phyloP scores from a whole-genome alignment of 2,888 invertebrate species.

The Myopa tessellatipennis region DNA sequence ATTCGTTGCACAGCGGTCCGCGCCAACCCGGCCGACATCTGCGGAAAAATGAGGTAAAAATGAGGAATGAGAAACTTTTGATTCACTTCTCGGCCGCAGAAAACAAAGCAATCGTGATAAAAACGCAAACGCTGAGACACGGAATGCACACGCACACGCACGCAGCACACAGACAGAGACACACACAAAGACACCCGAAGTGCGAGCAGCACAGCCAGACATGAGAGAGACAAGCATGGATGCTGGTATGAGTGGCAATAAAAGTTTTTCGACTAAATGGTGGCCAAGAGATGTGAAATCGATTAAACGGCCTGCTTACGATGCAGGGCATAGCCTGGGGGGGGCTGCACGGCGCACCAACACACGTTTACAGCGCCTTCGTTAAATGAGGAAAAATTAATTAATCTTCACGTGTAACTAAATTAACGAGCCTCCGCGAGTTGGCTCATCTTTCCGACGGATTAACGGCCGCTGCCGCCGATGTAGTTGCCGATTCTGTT shows the following conservation, averaged over 20 bases:
- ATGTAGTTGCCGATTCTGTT: constrained; percentile 29
- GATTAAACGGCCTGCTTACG: constrained; percentile 36
- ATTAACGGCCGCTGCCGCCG: neutral
- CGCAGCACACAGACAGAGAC: neutral
- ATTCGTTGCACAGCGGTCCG: constrained; percentile 91
- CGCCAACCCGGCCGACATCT: constrained; percentile 95
- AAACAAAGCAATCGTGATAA: constrained; percentile 12
- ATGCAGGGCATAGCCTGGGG: neutral
- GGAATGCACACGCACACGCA: constrained; percentile 9
- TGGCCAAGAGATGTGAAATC: constrained; percentile 43
- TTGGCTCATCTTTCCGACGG: neutral
- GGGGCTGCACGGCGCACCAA: neutral
- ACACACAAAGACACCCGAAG: neutral
- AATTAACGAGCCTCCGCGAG: constrained; percentile 44
- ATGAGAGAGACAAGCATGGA: neutral
- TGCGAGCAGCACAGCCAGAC: neutral
- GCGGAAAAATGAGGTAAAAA: constrained; percentile 27
- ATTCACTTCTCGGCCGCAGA: neutral
- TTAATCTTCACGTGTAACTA: constrained; percentile 52
- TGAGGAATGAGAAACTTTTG: constrained; percentile 6
- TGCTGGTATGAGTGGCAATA: constrained; percentile 6
- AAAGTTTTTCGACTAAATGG: constrained; percentile 25
- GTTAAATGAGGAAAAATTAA: constrained; percentile 52
- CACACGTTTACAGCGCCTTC: constrained; percentile 38
- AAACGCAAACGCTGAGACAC: constrained; percentile 1